Percentiles rank a stretch among this genome's conserved stretches.
Conservation (phyloP, 2,888 invertebrate species). For the Autographa gamma region DNA sequence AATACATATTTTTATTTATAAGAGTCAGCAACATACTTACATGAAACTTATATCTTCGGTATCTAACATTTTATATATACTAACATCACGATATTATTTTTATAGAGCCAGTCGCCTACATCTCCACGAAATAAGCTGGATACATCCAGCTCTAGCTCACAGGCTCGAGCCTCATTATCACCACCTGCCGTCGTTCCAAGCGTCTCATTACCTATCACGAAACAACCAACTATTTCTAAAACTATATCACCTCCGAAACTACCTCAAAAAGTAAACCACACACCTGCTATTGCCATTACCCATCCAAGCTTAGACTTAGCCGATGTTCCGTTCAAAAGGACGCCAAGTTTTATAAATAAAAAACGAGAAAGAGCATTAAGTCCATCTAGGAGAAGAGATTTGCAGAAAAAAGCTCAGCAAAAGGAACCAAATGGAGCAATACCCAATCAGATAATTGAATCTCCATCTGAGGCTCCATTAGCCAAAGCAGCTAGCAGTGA, state of each 20-base stretch:
- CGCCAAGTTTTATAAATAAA: conserved; percentile 86
- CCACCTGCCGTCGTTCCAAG: conserved; percentile 86
- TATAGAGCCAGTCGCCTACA: conserved; percentile 86
- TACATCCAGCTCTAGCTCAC: conserved; percentile 77
- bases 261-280: conserved; percentile 76
- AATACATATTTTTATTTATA: no score
- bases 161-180: conserved; percentile 80
- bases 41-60: no score
- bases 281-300: conserved; percentile 90
- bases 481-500: conserved; percentile 80
- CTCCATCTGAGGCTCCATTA: conserved; percentile 76
- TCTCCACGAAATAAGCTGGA: conserved; percentile 87
- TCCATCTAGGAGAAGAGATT: conserved; percentile 86
- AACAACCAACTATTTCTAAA: conserved; percentile 84
- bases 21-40: no score
- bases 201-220: conserved; percentile 82
- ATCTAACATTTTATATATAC: no score
- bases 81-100: conserved; percentile 27
- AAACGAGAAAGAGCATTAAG: conserved; percentile 86
- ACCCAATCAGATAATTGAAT: conserved; percentile 79
- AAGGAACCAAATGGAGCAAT: conserved; percentile 83
- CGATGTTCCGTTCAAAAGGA: conserved; percentile 85
- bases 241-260: conserved; percentile 68
- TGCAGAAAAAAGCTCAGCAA: conserved; percentile 78
- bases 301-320: conserved; percentile 86